Conservation (phyloP, 1,140 invertebrate genomes). For the Zaprionus vittiger region DNA sequence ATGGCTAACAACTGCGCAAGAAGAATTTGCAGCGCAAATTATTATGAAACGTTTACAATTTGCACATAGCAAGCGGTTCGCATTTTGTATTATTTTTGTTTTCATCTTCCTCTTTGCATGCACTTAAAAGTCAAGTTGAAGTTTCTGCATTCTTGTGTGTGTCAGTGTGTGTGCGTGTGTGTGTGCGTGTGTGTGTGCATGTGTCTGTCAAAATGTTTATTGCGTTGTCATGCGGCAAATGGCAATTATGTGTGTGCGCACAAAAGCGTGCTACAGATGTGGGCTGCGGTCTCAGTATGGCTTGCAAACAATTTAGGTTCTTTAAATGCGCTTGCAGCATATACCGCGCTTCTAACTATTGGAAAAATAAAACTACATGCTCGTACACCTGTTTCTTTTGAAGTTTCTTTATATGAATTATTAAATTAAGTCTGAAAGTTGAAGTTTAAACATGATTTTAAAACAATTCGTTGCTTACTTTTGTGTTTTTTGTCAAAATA, state of each 20-base stretch:
- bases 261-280: conserved; percentile 7
- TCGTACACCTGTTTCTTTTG: no score
- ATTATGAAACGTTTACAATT: conserved; percentile 54
- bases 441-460: no score
- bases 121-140: conserved; percentile 44
- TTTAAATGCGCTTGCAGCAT: background rate
- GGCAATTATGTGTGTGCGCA: conserved; percentile 25
- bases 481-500: background rate
- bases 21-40: conserved; percentile 52
- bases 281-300: background rate
- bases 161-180: conserved; percentile 10
- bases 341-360: no score
- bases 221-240: conserved; percentile 36
- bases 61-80: conserved; percentile 44
- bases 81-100: conserved; percentile 28
- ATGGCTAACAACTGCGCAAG: conserved; percentile 53
- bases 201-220: conserved; percentile 47
- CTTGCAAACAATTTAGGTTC: background rate
- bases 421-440: no score
- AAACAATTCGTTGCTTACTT: background rate
- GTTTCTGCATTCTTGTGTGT: conserved; percentile 27
- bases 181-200: conserved; percentile 7
- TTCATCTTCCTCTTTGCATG: conserved; percentile 15
- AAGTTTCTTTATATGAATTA: no score
- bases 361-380: no score